Evolutionary conservation across 2,113 vertebrate species (phyloP).

Genomic region (Antechinus flavipes): DNA sequence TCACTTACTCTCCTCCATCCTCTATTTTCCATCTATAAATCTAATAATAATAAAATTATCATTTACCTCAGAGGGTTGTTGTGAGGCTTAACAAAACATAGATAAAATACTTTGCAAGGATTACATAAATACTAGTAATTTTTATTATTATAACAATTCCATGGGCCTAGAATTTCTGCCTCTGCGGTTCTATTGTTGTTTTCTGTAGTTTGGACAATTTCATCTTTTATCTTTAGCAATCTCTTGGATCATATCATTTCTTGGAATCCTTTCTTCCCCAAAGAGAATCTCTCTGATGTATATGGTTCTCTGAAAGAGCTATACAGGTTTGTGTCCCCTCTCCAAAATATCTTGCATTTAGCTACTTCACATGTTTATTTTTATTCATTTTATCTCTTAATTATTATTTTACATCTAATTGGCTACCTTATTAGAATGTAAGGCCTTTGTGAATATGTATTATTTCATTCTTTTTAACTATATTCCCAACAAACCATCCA

Average conservation of each 20-base stretch:
- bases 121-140: background rate
- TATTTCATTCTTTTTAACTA: background rate
- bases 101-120: background rate
- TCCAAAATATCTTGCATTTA: background rate
- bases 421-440: background rate
- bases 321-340: background rate
- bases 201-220: background rate
- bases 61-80: background rate
- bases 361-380: background rate
- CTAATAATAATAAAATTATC: background rate
- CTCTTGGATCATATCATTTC: background rate
- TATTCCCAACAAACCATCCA: background rate
- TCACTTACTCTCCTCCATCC: background rate
- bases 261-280: background rate
- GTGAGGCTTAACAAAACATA: background rate
- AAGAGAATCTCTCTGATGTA: background rate
- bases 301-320: background rate
- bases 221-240: background rate
- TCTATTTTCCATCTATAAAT: conserved; percentile 29
- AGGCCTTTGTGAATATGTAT: background rate
- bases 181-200: background rate
- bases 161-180: background rate
- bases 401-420: background rate
- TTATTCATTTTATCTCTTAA: background rate
- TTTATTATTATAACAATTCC: background rate